A percentile compares a stretch with the other conserved stretches of the same genome.
phyloP scores from a whole-genome alignment of 1,140 invertebrate species.

The Drosophila navojoa region DNA sequence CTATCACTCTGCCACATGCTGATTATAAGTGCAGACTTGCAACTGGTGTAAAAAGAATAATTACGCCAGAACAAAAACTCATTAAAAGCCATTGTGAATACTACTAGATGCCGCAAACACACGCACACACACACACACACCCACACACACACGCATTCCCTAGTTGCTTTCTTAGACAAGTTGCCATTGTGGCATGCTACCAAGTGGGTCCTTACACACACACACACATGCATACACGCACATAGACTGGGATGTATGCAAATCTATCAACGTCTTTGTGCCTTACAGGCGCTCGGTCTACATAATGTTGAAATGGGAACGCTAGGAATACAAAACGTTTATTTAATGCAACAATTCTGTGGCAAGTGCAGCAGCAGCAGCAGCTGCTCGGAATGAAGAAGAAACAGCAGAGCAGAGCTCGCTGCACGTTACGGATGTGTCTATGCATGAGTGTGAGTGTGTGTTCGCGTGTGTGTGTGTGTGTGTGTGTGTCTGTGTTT shows the following conservation, averaged over 20 bases:
- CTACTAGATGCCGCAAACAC: constrained; percentile 23
- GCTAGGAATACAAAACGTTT: constrained; percentile 60
- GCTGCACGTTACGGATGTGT: constrained; percentile 9
- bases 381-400: constrained; percentile 23
- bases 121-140: constrained; percentile 1
- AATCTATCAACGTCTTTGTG: constrained; percentile 77
- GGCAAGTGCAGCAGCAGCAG: constrained; percentile 59
- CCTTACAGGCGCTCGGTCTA: constrained; percentile 34
- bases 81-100: constrained; percentile 53
- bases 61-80: constrained; percentile 71
- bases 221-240: constrained; percentile 24
- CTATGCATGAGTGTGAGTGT: too few relatives aligned
- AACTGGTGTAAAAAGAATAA: constrained; percentile 49
- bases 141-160: constrained; percentile 9
- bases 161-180: constrained; percentile 25
- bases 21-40: constrained; percentile 30
- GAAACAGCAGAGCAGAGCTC: constrained; percentile 29
- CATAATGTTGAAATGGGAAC: constrained; percentile 20
- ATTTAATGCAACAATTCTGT: constrained; percentile 78
- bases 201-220: not conserved
- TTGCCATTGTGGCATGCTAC: constrained; percentile 16
- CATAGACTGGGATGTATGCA: constrained; percentile 42
- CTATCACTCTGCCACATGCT: constrained; percentile 20
- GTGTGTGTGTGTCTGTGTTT: not conserved
- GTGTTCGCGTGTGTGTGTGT: too few relatives aligned